A percentile compares a stretch with the other conserved stretches of the same genome.
Evolutionary conservation across 2,797 vertebrate species (phyloP).

Genomic region (Cephalopachus bancanus): DNA sequence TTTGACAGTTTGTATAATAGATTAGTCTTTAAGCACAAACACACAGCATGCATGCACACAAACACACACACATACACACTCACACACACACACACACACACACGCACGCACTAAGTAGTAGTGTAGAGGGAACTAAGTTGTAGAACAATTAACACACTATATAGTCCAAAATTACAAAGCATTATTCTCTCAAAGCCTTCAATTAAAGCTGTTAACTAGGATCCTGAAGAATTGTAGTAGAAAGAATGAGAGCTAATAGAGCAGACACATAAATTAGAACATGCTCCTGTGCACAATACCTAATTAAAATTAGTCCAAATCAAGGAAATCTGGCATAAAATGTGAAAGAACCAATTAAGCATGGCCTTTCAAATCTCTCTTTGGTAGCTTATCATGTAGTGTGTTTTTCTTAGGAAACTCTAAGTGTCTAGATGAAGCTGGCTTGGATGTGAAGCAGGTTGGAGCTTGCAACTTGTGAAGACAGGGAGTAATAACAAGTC

Average conservation of each 20-base stretch:
- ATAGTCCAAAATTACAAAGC: slow-evolving; percentile 25
- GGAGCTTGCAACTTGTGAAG: not conserved
- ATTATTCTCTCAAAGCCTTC: not conserved
- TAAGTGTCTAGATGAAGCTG: slow-evolving; percentile 54
- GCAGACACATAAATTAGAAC: slow-evolving; percentile 66
- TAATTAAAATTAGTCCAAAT: slow-evolving; percentile 72
- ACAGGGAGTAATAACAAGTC: not conserved
- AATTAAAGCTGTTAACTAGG: slow-evolving; percentile 12
- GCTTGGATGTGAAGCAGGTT: slow-evolving; percentile 16
- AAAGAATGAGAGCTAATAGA: slow-evolving; percentile 37
- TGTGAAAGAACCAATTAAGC: slow-evolving; percentile 57
- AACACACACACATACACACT: not conserved
- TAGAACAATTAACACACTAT: not conserved
- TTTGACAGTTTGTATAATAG: slow-evolving; percentile 12
- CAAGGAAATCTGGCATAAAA: slow-evolving; percentile 54
- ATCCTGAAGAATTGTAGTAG: not conserved
- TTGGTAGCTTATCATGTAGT: slow-evolving; percentile 1
- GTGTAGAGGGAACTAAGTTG: not conserved
- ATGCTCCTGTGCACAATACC: not conserved
- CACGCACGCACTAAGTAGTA: not conserved
- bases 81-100: not conserved
- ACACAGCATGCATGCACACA: not conserved
- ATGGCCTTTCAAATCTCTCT: slow-evolving; percentile 32
- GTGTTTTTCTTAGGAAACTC: slow-evolving; percentile 14
- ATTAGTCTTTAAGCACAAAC: not conserved